phyloP scores from a whole-genome alignment of 2,113 vertebrate species.

The Halichoeres trimaculatus region DNA sequence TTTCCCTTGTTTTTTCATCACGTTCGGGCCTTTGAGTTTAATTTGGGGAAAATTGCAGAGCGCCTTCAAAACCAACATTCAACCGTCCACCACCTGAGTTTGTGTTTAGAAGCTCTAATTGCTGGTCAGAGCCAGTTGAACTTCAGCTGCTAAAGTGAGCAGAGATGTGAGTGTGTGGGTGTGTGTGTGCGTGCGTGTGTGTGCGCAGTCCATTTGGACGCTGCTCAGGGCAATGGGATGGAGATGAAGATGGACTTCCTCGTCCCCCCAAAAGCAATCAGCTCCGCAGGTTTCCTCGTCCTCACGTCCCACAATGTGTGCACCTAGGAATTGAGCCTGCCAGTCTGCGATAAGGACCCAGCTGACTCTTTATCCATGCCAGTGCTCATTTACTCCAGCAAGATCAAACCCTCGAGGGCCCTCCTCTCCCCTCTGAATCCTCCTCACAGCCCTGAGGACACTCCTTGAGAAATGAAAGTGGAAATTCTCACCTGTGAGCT shows the following conservation, averaged over 20 bases:
- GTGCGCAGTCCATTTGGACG: constrained; percentile 6
- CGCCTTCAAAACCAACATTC: no score
- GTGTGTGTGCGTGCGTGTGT: background rate
- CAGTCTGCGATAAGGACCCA: constrained; percentile 54
- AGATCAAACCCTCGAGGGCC: constrained; percentile 29
- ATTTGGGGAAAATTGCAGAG: background rate
- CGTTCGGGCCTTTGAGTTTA: background rate
- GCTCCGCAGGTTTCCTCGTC: background rate
- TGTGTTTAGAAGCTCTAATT: background rate
- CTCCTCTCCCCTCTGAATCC: constrained; percentile 11
- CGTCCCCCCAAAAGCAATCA: constrained; percentile 31
- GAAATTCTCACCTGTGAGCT: constrained; percentile 53
- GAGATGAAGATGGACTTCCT: constrained; percentile 37
- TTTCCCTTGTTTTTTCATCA: background rate
- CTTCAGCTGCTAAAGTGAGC: background rate
- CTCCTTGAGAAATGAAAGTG: constrained; percentile 56
- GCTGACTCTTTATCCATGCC: constrained; percentile 48
- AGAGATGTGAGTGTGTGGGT: background rate
- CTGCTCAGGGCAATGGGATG: constrained; percentile 17
- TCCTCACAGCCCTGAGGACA: constrained; percentile 21
- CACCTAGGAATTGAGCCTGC: constrained; percentile 55
- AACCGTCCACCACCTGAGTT: background rate
- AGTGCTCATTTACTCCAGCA: constrained; percentile 50
- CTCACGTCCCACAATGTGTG: constrained; percentile 18
- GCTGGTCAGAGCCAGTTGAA: constrained; percentile 10